Evolutionary conservation across 2,888 invertebrate genomes (phyloP), one percentile per base, ranked within the genome.

Genomic region (Antheraea yamamai): DNA sequence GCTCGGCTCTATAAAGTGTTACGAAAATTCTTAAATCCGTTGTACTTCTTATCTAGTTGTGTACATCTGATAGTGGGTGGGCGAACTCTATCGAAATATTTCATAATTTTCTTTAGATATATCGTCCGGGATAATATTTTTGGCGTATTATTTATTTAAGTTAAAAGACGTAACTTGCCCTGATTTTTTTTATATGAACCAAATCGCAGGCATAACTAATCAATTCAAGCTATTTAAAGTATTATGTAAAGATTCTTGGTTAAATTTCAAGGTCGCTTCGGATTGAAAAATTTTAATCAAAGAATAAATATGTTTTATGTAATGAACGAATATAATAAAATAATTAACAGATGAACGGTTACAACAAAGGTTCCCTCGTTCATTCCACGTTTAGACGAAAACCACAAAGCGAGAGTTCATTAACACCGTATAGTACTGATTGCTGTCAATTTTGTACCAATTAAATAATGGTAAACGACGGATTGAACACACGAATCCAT

Each of bases 371-470:
- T 72, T 61, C 72, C 52, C 72, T 72, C 75, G 77, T 77, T 73
- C 18, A 55, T 75, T 78, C 75, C 76, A 76, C 77, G 72, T 74
- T 78, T 72, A 75, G 18, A 10, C 39, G 70, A 39, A 70, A 70
- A 72, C 26, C 14, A 72, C 72, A 52, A 51, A 52, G 72, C 72
- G 55, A 70, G 70, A 66, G 85, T 84, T 87, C 84, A 86, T 86
- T 81, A 84, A 82, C 84, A 85, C 82, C 76, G 74, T 64, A 39
- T 77, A 76, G 77, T 78, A 75, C 78, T 51, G 76, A 86, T 89
- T 88, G 89, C 79, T 82, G 81, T 87, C 85, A 89, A 91, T 92
- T 84, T 92, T 89, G 86, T 84, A 85, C 89, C 91, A 93, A 93
- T 93, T 91, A 93, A 90, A 89, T 81, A 83, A 84, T 86, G 84